Evolutionary conservation across 2,113 vertebrate species (phyloP).

Genomic region (Phoenicopterus ruber): DNA sequence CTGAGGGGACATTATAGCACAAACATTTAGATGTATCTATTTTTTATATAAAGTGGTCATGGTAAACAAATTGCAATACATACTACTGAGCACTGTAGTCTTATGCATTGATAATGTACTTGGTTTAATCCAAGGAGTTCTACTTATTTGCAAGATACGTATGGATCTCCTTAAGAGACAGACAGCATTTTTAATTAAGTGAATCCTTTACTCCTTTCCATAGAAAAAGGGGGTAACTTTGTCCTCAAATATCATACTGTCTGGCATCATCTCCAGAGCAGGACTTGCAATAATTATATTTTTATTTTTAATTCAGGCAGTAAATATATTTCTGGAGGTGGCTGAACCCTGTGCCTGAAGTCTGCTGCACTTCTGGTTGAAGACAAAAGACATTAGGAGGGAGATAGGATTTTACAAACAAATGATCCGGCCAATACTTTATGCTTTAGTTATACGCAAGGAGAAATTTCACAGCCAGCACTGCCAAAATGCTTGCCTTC

Average conservation of each 20-base stretch:
- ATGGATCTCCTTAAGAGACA: neutral
- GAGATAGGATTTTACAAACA: neutral
- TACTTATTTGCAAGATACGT: neutral
- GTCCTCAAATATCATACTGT: neutral
- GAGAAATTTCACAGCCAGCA: neutral
- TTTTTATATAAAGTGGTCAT: neutral
- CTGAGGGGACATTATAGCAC: neutral
- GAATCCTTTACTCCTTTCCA: neutral
- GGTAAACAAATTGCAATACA: neutral
- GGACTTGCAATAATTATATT: neutral
- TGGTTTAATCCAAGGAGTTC: neutral
- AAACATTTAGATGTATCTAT: neutral
- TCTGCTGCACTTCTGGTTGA: neutral
- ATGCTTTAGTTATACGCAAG: neutral
- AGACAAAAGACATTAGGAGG: neutral
- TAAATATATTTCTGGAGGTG: neutral
- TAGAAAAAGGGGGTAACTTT: neutral
- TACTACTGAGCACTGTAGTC: neutral
- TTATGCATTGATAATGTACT: neutral
- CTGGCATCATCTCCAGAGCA: neutral
- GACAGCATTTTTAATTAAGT: neutral
- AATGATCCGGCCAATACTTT: neutral
- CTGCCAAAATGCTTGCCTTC: neutral
- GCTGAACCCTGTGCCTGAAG: neutral
- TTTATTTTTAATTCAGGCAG: neutral